Conservation (phyloP, 1,140 invertebrate genomes). For the Sycophila sp. region DNA sequence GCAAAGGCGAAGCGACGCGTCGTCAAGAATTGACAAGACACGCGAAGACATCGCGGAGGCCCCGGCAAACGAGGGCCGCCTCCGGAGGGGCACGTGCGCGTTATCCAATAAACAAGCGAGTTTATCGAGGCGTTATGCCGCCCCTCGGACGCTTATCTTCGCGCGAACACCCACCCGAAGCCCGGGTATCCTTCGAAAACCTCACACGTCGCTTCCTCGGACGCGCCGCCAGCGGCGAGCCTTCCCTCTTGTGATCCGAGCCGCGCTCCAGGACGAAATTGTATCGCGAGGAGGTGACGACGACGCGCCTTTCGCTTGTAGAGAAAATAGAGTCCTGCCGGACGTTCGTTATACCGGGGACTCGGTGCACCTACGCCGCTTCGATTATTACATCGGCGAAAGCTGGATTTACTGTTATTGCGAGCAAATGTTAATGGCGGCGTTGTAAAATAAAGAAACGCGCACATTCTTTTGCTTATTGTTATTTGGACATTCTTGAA, state of each 20-base stretch:
- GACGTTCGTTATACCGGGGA: too few relatives aligned
- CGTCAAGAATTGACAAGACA: neutral
- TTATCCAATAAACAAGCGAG: conserved; percentile 59
- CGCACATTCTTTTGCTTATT: too few relatives aligned
- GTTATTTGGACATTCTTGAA: too few relatives aligned
- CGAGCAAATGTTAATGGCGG: too few relatives aligned
- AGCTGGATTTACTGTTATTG: too few relatives aligned
- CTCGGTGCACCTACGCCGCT: too few relatives aligned
- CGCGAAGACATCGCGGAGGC: neutral
- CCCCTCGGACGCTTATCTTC: conserved; percentile 56
- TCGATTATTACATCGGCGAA: too few relatives aligned
- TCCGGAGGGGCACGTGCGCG: conserved; percentile 8
- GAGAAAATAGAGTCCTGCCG: too few relatives aligned
- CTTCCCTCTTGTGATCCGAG: too few relatives aligned
- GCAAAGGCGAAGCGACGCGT: neutral
- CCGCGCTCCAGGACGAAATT: neutral
- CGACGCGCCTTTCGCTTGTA: neutral
- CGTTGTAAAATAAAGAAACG: too few relatives aligned
- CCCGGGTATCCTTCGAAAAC: conserved; percentile 48
- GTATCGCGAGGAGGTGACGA: neutral
- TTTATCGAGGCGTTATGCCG: conserved; percentile 61
- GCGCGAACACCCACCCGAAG: conserved; percentile 60
- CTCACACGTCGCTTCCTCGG: conserved; percentile 53
- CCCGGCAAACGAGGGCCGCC: neutral
- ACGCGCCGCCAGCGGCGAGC: too few relatives aligned